Evolutionary conservation across 1,140 invertebrate genomes (phyloP), one percentile per base, ranked within the genome.

Genomic region (Drusus annulatus): DNA sequence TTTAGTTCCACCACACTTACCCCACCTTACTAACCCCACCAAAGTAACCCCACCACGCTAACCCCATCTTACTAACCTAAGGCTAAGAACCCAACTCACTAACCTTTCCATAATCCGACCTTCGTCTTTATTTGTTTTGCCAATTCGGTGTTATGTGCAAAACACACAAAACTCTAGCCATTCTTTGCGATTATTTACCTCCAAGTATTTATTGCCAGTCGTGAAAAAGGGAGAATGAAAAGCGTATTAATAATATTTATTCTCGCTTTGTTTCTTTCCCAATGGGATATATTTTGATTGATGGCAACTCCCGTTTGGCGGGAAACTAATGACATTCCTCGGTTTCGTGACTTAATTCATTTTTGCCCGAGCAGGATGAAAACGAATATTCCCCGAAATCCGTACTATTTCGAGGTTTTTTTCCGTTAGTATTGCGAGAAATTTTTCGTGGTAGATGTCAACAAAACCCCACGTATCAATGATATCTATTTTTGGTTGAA

Each of bases 301-400:
- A 79, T 79, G 54, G 77, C 51, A 73, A 73, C 77, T 31, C 62
- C 68, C 51, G 25, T 19, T 56, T 60, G 28, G 65, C 68, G 68
- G 50, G 13, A 71, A 71, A 71, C 17, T 52, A 71, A 71, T 71
- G 68, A 16, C 50, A 15, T 71, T 71, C n/a, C 68, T 51, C 25
- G 68, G 68, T 76, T 76, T 52, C 63, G 74, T 50, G 74, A 62
- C 74, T 76, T 76, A 76, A 76, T 76, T 76, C 74, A 71, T 52
- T 71, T 71, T 71, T 36, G 31, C 25, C 68, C 1, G 8, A 45
- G 36, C 8, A 45, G 36, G 10, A 13, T 13, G 7, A 45, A 45
- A 45, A 13, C 1, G 36, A 45, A 45, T 45, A 45, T 45, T 45
- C 36, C 10, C 10, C 10, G 36, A 45, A 45, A 45, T 45, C 36